These are phyloP conservation scores for Leucophora obtusa DNA, from an alignment of 2,888 invertebrate species.

Conservation along the genomic window DNA sequence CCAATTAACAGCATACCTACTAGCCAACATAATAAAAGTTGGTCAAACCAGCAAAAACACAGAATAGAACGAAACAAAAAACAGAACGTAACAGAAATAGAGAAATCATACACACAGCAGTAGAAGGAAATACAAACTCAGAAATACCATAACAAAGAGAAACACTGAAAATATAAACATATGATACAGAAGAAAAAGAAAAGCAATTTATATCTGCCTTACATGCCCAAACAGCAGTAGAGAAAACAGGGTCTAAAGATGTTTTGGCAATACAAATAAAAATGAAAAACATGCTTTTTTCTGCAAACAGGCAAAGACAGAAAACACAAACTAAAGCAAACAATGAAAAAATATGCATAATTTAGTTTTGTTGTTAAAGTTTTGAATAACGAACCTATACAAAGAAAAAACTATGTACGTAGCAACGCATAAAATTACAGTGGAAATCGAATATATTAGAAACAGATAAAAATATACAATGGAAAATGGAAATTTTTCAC, in stretches of 20 bases:
- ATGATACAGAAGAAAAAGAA: constrained; percentile 29
- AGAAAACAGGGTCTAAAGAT: constrained; percentile 1
- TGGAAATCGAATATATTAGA: too few species aligned
- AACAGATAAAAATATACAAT: too few species aligned
- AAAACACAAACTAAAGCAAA: background rate
- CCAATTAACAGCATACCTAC: constrained; percentile 61
- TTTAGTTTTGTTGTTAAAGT: constrained; percentile 5
- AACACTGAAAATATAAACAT: constrained; percentile 15
- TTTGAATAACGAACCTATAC: background rate
- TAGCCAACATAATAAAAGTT: constrained; percentile 63
- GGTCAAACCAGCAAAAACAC: constrained; percentile 57
- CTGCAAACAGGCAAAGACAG: constrained; percentile 1
- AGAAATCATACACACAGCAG: constrained; percentile 10
- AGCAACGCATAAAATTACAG: too few species aligned
- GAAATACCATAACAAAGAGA: constrained; percentile 26
- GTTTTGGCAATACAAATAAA: constrained; percentile 22
- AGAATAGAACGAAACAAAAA: background rate
- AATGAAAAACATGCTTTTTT: constrained; percentile 20
- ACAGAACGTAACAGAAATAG: background rate
- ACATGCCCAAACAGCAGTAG: background rate
- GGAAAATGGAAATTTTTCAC: too few species aligned
- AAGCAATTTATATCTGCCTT: constrained; percentile 14
- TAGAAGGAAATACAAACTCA: constrained; percentile 1
- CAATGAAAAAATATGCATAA: background rate
- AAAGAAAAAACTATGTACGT: background rate